These are phyloP conservation scores for Byasa hedistus DNA, from an alignment of 2,888 invertebrate species.

Conservation along the genomic window DNA sequence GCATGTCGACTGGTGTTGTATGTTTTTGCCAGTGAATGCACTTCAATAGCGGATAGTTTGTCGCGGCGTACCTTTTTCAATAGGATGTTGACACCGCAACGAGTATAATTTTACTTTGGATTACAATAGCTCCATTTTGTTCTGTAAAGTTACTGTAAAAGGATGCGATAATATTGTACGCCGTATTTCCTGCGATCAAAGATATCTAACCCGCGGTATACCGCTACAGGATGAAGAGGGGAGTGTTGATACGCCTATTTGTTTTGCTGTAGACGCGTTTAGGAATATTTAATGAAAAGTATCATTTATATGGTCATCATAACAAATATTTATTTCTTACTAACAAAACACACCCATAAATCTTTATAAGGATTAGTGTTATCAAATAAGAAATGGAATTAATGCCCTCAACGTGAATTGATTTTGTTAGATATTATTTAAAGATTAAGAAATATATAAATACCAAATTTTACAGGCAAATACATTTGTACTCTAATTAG, in stretches of 20 bases:
- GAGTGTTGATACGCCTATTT: constrained; percentile 8
- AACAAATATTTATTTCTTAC: no score
- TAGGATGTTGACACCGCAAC: constrained; percentile 31
- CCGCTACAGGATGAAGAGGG: constrained; percentile 19
- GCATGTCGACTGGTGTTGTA: constrained; percentile 39
- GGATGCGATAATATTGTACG: constrained; percentile 29
- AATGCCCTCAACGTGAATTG: no score
- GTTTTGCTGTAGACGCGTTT: constrained; percentile 3
- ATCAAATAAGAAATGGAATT: no score
- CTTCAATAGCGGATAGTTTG: constrained; percentile 40
- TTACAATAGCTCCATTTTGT: constrained; percentile 28
- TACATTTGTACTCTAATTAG: no score
- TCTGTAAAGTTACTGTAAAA: constrained; percentile 22
- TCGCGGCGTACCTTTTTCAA: constrained; percentile 33
- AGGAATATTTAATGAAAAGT: neutral
- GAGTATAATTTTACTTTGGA: constrained; percentile 27
- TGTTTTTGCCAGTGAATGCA: constrained; percentile 46
- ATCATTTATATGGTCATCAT: neutral
- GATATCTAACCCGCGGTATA: constrained; percentile 17
- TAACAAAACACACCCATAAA: no score
- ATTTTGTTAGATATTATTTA: no score
- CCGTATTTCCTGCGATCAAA: constrained; percentile 29
- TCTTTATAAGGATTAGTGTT: no score
- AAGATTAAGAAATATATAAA: no score
- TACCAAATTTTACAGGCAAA: no score